phyloP scores from a whole-genome alignment of 2,797 vertebrate genomes.

The Eutrigla gurnardus region DNA sequence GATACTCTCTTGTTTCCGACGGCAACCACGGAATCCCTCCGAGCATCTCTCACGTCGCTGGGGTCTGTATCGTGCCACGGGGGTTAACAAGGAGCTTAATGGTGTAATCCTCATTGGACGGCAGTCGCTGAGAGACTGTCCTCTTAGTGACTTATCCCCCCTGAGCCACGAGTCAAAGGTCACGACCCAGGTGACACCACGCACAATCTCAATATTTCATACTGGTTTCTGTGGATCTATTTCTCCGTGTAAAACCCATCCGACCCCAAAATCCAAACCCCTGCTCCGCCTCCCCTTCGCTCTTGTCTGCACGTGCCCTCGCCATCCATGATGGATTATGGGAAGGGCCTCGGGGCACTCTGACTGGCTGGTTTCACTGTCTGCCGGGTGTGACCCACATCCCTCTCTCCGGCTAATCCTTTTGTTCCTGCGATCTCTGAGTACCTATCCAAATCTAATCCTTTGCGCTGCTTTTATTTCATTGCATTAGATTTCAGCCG shows the following conservation, averaged over 20 bases:
- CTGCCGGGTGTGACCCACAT: slow-evolving; percentile 80
- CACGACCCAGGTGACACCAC: slow-evolving; percentile 24
- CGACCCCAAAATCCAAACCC: slow-evolving; percentile 9
- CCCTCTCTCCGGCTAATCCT: slow-evolving; percentile 76
- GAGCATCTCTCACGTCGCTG: slow-evolving; percentile 39
- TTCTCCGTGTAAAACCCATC: slow-evolving; percentile 45
- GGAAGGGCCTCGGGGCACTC: slow-evolving; percentile 54
- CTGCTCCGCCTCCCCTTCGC: slow-evolving; percentile 6
- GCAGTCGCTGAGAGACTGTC: slow-evolving; percentile 56
- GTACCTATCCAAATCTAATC: slow-evolving; percentile 78
- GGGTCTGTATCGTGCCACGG: slow-evolving; percentile 55
- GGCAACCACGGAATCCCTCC: slow-evolving; percentile 21
- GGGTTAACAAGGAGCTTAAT: slow-evolving; percentile 73
- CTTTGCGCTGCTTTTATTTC: slow-evolving; percentile 72
- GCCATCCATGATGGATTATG: slow-evolving; percentile 63
- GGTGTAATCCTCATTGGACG: slow-evolving; percentile 67
- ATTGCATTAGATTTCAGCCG: slow-evolving; percentile 64
- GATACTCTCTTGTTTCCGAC: slow-evolving; percentile 32
- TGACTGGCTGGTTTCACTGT: slow-evolving; percentile 76
- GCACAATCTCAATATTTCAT: not conserved
- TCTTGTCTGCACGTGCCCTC: slow-evolving; percentile 26
- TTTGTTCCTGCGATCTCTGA: slow-evolving; percentile 77
- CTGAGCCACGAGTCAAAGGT: slow-evolving; percentile 64
- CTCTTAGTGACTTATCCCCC: slow-evolving; percentile 58
- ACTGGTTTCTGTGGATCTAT: slow-evolving; percentile 23